Evolutionary conservation across 1,140 invertebrate species (phyloP), one percentile per base, ranked within the genome.

Genomic region (Steinernema feltiae): DNA sequence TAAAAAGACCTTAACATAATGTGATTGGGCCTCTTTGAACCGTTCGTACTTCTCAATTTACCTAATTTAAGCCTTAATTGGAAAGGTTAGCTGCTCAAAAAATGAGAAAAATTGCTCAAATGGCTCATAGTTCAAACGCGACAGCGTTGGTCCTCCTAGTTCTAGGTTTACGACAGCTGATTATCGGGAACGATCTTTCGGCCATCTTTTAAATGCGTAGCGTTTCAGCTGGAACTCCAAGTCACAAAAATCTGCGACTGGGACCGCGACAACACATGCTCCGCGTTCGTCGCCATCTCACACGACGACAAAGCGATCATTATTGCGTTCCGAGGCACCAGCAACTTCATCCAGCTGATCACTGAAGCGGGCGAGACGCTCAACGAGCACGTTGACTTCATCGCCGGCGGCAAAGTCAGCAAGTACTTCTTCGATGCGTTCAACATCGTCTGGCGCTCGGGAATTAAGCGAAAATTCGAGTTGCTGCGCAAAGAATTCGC

Each of bases 391-490:
- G 41, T 46, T 7, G 41, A 46, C 7, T 46, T 46, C 41, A 18
- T 78, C 32, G 75, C 72, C 30, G 77, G 77, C 30, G 77, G 77
- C 32, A 78, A 78, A 48, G 77, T 78, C 31, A 73, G 71, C 1
- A 74, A 77, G 53, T 78, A 78, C 31, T 78, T 78, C 71, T 69
- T 63, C 15, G 76, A 76, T 53, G 77, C 70, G 48, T 78, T 78
- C 72, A 73, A 71, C 35, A 63, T 30, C 2, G 41, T 78, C 1
- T 78, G 77, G 77, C 76, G 77, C 69, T 35, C 29, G 24, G 77
- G 77, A 63, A 72, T 78, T 53, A 76, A 78, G 53, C 69, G 73
- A 27, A 75, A 77, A 30, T 29, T 77, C 1, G 29, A 24, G 18
- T 31, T 32, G 27, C 77, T 78, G n/a, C 1, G 48, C 12, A 53